Conservation (phyloP, 2,888 invertebrate genomes). For the Aporophyla nigra region DNA sequence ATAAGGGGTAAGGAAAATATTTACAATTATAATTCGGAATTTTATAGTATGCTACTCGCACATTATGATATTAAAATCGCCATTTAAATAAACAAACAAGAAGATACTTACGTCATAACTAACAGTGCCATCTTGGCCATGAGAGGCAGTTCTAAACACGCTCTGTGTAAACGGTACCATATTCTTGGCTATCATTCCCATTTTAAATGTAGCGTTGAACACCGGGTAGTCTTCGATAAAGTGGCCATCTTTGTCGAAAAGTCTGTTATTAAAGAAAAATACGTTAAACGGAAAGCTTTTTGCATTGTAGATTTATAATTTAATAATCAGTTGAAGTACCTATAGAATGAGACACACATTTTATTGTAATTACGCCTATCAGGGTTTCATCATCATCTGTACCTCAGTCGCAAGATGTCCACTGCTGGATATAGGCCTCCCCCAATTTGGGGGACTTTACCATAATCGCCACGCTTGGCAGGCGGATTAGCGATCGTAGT, state of each 20-base stretch:
- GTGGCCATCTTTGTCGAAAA: conserved; percentile 70
- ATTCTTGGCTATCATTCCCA: conserved; percentile 67
- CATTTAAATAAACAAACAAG: neutral
- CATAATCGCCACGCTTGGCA: too few species aligned
- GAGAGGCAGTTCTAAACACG: conserved; percentile 69
- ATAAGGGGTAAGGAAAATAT: neutral
- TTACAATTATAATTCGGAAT: neutral
- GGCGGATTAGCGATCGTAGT: too few species aligned
- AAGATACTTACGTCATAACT: conserved; percentile 67
- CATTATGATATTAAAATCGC: too few species aligned
- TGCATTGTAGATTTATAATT: neutral
- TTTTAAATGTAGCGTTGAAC: conserved; percentile 72
- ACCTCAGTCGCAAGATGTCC: too few species aligned
- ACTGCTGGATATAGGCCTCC: too few species aligned
- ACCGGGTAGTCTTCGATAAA: conserved; percentile 69
- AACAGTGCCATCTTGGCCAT: conserved; percentile 67
- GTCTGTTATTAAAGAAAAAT: conserved; percentile 54
- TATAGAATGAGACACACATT: too few species aligned
- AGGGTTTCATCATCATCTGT: too few species aligned
- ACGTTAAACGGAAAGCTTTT: neutral
- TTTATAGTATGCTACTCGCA: too few species aligned
- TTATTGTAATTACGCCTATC: too few species aligned
- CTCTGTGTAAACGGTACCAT: conserved; percentile 72
- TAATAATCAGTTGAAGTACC: too few species aligned
- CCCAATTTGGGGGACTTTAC: too few species aligned